Evolutionary conservation across 2,888 invertebrate species (phyloP), one percentile per base, ranked within the genome.

Genomic region (Cyclophora punctaria): DNA sequence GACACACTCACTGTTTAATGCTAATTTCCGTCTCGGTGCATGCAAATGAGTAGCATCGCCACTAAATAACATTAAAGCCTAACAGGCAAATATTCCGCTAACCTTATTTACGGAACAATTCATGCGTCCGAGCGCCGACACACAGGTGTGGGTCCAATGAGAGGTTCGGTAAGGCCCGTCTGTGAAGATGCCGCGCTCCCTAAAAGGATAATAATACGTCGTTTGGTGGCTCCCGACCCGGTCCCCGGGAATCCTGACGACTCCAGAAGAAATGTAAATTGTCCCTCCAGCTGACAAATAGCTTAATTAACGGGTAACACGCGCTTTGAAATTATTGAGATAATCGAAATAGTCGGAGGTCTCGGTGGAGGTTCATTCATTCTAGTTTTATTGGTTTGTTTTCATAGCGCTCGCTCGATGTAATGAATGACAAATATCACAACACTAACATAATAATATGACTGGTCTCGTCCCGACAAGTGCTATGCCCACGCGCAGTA

Each of bases 161-260:
- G 83, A 83, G 86, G 82, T 81, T 78, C 79, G 70, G 75, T 71
- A 72, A 73, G 75, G 71, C 72, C 77, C 75, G 63, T 75, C 66
- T 78, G 76, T 68, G 75, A 70, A 78, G 81, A 83, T 78, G 85
- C 86, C 87, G 86, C 82, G 76, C 69, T 83, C 86, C 88, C 86
- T 88, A 88, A 87, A 88, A 83, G 88, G 88, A 85, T 83, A 87
- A 88, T 87, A 88, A 87, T 88, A 83, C 85, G 83, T 81, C 86
- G 85, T 86, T 84, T 71, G 76, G 76, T 73, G 79, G 76, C 75
- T 73, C 70, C 63, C 69, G 72, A 71, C 70, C 63, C 69, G 72
- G 70, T 67, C 69, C 70, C 66, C 66, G 64, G 75, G 71, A 76
- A 74, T 75, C 75, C 72, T 73, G 70, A 75, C 77, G 79, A 78